Evolutionary conservation across 2,113 vertebrate species (phyloP), one percentile per base, ranked within the genome.

Genomic region (Sylvilagus bachmani): DNA sequence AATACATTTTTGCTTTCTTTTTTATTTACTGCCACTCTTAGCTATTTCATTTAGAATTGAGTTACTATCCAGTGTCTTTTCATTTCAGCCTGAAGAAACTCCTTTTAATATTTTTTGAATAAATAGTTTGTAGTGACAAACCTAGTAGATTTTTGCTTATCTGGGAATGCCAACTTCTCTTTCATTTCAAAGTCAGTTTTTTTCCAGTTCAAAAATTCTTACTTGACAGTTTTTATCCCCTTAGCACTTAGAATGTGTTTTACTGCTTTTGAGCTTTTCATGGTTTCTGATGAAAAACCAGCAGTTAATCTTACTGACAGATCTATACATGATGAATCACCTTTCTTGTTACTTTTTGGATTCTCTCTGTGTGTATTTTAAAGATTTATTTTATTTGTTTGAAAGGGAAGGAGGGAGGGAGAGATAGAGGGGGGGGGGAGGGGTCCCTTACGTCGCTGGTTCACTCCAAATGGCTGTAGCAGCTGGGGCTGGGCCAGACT

Each of bases 271-370:
- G 8, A 66, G 10, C 67, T 16, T 94, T 90, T 24, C 12, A 25
- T 73, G 31, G 58, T 86, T 86, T 83, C 79, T 93, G 80, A 53
- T 90, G 16, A 70, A n/a, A 90, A 90, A 79, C 55, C 38, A 80
- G 53, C 38, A 66, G 10, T 38, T 86, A 55, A 82, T 74, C 5
- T 79, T 80, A 44, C 44, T 44, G 44, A 44, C 6, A 7, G 7
- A 70, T 89, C 29, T 31, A 17, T 36, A 64, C 8, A 14, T 84
- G 24, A 83, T 90, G n/a, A 53, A 17, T 90, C 67, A 73, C 31
- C 36, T 90, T 31, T 86, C 25, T 16, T 71, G 24, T 29, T 44
- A 58, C 38, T 61, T 91, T 73, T 21, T 82, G 62, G 21, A 38
- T 67, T 86, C 31, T 89, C 9, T 77, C 62, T 58, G 13, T 89